Evolutionary conservation across 2,888 invertebrate genomes (phyloP).

Genomic region (Drosophila algonquin): DNA sequence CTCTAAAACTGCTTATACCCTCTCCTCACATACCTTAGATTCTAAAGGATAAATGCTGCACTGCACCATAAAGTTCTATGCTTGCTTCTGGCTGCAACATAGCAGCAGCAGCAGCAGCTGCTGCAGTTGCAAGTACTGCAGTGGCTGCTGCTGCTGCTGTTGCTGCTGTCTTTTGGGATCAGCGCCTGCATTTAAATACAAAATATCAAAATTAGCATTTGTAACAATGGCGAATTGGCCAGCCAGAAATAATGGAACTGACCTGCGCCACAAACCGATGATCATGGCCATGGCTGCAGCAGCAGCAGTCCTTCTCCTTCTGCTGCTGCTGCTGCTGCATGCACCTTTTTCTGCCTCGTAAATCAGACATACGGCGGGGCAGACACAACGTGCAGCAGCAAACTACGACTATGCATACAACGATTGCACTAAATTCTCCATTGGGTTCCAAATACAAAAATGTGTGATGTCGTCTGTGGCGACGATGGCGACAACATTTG

Average conservation of each 20-base stretch:
- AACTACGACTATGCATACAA: slow-evolving; percentile 13
- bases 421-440: slow-evolving; percentile 65
- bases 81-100: slow-evolving; percentile 40
- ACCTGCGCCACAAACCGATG: slow-evolving; percentile 63
- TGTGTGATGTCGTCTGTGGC: slow-evolving; percentile 82
- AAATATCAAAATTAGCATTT: slow-evolving; percentile 83
- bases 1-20: slow-evolving; percentile 12
- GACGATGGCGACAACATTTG: slow-evolving; percentile 70
- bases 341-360: slow-evolving; percentile 48
- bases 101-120: slow-evolving; percentile 23
- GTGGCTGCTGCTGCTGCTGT: slow-evolving; percentile 9
- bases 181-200: slow-evolving; percentile 79
- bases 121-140: slow-evolving; percentile 15
- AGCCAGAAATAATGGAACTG: slow-evolving; percentile 76
- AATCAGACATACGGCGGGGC: slow-evolving; percentile 66
- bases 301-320: slow-evolving; percentile 21
- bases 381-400: slow-evolving; percentile 4
- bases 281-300: slow-evolving; percentile 62
- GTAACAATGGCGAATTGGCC: slow-evolving; percentile 82
- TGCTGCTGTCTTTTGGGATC: slow-evolving; percentile 26
- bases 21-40: slow-evolving; percentile 16
- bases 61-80: slow-evolving; percentile 41
- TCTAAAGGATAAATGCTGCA: slow-evolving; percentile 41
- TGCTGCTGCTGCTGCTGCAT: slow-evolving; percentile 20
- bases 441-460: slow-evolving; percentile 50